Evolutionary conservation across 2,113 vertebrate genomes (phyloP), one percentile per base, ranked within the genome.

Genomic region (Phrynocephalus versicolor): DNA sequence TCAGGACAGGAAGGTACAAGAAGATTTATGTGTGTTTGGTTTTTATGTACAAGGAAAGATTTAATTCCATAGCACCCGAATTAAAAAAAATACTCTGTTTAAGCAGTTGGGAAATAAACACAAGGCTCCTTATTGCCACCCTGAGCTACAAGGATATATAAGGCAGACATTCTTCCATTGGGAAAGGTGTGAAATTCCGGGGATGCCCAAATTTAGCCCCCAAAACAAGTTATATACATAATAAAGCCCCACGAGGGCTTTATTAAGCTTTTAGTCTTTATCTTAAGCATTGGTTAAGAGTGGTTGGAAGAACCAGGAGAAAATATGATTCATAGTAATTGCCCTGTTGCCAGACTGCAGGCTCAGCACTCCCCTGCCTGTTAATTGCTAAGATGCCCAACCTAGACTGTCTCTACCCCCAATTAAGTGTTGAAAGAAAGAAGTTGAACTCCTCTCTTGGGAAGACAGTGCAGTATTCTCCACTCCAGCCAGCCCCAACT

Each of bases 401-500:
- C 39, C 75, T 25, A 87, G 75, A 73, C 58, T 67, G 81, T 83
- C 67, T 72, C 65, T 58, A 82, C 64, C 57, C 79, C 41, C 13
- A 30, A 30, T 77, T 73, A 73, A 77, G 69, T 85, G 77, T 64
- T 85, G 69, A 85, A 80, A 73, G 39, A 25, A 51, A 51, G 12
- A 57, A 16, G 51, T 10, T 64, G 77, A 81, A 86, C 78, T 65
- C 73, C 69, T 65, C 27, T 41, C 82, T 64, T 27, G n/a, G 51
- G 45, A 65, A 55, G 23, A 1, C 7, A 76, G 62, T 6, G 60
- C 33, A 67, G 12, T 65, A 27, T 18, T 77, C 10, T 65, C 88
- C 88, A 83, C 67, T 86, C 81, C 84, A 79, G 85, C 60, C 73
- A 71, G 82, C 21, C 33, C 6, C 30, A 79, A 82, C 15, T 93